Evolutionary conservation across 2,888 invertebrate species (phyloP).

Genomic region (Netelia virgata): DNA sequence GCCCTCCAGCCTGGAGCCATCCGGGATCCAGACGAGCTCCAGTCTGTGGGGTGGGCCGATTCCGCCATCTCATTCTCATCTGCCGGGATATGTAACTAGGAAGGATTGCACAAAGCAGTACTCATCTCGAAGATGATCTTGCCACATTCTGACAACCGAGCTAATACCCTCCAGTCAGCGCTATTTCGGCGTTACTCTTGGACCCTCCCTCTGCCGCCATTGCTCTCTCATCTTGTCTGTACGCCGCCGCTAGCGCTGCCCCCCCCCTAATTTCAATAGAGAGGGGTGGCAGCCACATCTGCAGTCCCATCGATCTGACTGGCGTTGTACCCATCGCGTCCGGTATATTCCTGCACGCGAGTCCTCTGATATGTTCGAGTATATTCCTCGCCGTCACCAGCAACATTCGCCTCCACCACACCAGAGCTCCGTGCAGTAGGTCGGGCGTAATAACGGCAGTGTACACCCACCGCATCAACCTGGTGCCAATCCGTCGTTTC

Average conservation of each 20-base stretch:
- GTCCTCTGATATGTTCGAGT: slow-evolving; percentile 50
- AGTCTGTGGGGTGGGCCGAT: not conserved
- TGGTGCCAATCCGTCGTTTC: too few species aligned
- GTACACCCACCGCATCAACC: slow-evolving; percentile 59
- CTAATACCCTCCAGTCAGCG: not conserved
- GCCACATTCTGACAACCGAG: not conserved
- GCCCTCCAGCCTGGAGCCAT: slow-evolving; percentile 8
- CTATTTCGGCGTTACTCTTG: slow-evolving; percentile 14
- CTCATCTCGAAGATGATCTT: not conserved
- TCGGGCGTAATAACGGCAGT: slow-evolving; percentile 54
- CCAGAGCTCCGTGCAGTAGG: slow-evolving; percentile 39
- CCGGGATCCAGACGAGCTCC: slow-evolving; percentile 20
- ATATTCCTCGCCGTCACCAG: slow-evolving; percentile 24
- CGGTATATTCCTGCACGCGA: slow-evolving; percentile 54
- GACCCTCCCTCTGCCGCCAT: slow-evolving; percentile 10
- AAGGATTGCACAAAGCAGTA: slow-evolving; percentile 3
- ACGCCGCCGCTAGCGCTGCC: slow-evolving; percentile 46
- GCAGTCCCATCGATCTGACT: slow-evolving; percentile 4
- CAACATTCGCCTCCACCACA: slow-evolving; percentile 41
- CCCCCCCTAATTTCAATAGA: slow-evolving; percentile 28
- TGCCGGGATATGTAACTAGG: not conserved
- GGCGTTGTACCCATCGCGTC: slow-evolving; percentile 58
- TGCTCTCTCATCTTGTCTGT: slow-evolving; percentile 64
- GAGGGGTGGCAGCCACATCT: slow-evolving; percentile 50
- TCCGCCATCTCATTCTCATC: not conserved